phyloP scores from a whole-genome alignment of 2,797 vertebrate genomes.

The Sebastes kiyomatsui region DNA sequence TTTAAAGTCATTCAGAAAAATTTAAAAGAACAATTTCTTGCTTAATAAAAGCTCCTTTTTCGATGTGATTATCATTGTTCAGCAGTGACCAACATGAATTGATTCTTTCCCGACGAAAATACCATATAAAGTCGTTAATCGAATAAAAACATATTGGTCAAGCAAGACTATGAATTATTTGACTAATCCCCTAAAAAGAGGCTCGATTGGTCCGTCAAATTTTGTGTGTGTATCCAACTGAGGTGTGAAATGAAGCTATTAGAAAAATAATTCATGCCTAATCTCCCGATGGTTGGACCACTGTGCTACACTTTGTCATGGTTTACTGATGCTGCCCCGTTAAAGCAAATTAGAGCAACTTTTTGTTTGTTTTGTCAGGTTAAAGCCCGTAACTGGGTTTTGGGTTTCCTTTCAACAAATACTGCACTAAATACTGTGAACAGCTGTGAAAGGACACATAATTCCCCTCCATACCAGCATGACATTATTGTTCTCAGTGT shows the following conservation, averaged over 20 bases:
- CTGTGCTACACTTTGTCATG: not conserved
- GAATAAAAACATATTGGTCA: too few species aligned
- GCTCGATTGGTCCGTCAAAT: too few species aligned
- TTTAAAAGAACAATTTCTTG: not conserved
- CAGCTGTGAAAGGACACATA: not conserved
- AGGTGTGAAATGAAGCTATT: not conserved
- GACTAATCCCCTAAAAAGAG: too few species aligned
- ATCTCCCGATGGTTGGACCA: not conserved
- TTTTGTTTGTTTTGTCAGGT: not conserved
- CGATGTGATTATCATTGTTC: not conserved
- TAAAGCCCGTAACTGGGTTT: not conserved
- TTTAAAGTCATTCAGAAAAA: not conserved
- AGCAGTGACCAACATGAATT: not conserved
- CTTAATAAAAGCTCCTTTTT: not conserved
- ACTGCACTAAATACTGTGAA: not conserved
- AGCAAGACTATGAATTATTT: too few species aligned
- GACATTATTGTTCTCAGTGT: not conserved
- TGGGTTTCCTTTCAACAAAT: not conserved
- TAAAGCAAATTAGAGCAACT: not conserved
- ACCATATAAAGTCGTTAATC: too few species aligned
- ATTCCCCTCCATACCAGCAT: not conserved
- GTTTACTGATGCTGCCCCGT: not conserved
- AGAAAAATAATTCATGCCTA: not conserved
- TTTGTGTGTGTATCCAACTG: not conserved
- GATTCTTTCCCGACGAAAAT: too few species aligned